A percentile compares a stretch with the other conserved stretches of the same genome.
phyloP scores from a whole-genome alignment of 2,113 vertebrate genomes.

The Mellivora capensis region DNA sequence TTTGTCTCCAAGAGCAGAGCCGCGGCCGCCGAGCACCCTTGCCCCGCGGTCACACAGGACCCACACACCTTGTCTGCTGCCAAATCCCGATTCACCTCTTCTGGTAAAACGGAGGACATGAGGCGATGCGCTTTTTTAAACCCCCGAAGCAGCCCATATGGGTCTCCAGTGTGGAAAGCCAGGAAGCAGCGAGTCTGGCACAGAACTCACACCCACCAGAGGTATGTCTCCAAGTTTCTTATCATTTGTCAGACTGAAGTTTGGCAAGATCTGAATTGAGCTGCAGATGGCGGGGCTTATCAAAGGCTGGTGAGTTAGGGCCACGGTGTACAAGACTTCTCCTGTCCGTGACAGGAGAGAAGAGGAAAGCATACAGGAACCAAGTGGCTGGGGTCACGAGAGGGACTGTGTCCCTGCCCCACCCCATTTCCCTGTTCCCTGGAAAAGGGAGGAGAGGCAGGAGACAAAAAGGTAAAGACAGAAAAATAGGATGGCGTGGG shows the following conservation, averaged over 20 bases:
- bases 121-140: not conserved
- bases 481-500: not conserved
- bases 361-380: not conserved
- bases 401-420: not conserved
- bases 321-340: not conserved
- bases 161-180: not conserved
- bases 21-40: rapidly evolving
- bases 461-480: not conserved
- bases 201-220: not conserved
- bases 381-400: rapidly evolving
- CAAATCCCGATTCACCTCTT: not conserved
- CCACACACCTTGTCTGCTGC: not conserved
- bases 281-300: constrained; percentile 51
- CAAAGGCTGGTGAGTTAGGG: not conserved
- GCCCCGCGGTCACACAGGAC: rapidly evolving
- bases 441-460: too few relatives aligned
- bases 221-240: constrained; percentile 57
- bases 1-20: not conserved
- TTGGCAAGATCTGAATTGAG: constrained; percentile 24
- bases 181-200: constrained; percentile 26
- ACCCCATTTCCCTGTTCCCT: not conserved
- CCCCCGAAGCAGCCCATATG: constrained; percentile 37
- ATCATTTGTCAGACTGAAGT: constrained; percentile 49
- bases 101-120: not conserved
- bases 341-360: rapidly evolving